Evolutionary conservation across 2,113 vertebrate species (phyloP).

Genomic region (Saguinus midas): DNA sequence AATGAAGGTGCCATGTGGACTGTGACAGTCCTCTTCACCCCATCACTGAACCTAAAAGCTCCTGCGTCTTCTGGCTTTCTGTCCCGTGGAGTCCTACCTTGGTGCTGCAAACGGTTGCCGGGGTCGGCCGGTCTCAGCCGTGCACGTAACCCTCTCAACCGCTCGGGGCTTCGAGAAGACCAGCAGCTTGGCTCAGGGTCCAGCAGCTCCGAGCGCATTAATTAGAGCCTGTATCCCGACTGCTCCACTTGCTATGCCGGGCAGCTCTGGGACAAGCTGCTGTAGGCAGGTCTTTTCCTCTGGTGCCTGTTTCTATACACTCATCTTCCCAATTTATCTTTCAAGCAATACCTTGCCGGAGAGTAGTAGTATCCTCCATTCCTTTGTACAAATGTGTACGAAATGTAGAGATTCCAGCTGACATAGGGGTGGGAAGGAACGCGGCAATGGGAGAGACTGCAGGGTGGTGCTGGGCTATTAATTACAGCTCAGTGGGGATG

Average conservation of each 20-base stretch:
- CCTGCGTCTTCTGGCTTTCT: not conserved
- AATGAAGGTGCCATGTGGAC: not conserved
- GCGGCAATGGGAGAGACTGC: not conserved
- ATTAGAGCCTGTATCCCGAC: not conserved
- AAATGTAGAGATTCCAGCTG: not conserved
- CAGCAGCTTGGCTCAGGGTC: not conserved
- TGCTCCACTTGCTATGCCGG: not conserved
- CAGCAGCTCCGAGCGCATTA: not conserved
- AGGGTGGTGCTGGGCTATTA: slow-evolving; percentile 8
- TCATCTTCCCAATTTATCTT: not conserved
- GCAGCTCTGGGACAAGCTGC: not conserved
- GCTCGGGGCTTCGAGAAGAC: not conserved
- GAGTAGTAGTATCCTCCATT: not conserved
- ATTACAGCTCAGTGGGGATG: not conserved
- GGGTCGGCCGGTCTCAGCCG: not conserved
- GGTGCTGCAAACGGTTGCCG: not conserved
- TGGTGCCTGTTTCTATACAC: not conserved
- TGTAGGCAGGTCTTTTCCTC: not conserved
- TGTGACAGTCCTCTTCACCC: not conserved
- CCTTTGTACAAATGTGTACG: not conserved
- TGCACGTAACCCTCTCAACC: accelerated
- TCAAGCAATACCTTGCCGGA: not conserved
- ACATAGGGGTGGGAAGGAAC: not conserved
- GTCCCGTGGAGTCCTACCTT: not conserved
- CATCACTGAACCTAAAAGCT: not conserved